A percentile compares a stretch with the other conserved stretches of the same genome.
Evolutionary conservation across 2,888 invertebrate species (phyloP).

Genomic region (Sesamia inferens): DNA sequence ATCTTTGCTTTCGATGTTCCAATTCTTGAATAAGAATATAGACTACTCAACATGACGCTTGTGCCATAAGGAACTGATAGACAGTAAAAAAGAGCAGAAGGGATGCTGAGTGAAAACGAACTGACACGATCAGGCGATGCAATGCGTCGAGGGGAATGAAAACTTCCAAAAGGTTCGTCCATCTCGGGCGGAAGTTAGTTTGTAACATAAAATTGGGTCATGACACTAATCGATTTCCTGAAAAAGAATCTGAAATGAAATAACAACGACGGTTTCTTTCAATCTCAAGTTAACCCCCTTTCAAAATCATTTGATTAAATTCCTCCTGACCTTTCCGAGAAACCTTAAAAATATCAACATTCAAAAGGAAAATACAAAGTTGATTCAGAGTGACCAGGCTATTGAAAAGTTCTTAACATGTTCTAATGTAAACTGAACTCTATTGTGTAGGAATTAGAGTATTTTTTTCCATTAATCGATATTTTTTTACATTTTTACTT

Average conservation of each 20-base stretch:
- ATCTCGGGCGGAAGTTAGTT: not conserved
- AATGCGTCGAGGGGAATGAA: not conserved
- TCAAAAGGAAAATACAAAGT: not conserved
- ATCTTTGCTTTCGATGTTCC: not conserved
- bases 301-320: not conserved
- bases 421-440: no score
- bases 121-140: not conserved
- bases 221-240: not conserved
- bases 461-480: no score
- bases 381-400: not conserved
- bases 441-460: no score
- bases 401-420: no score
- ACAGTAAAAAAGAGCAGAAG: not conserved
- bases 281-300: constrained; percentile 9
- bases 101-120: not conserved
- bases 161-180: not conserved
- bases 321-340: not conserved
- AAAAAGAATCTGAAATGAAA: not conserved
- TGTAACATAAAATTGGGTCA: not conserved
- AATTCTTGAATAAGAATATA: not conserved
- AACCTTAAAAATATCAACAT: constrained; percentile 6
- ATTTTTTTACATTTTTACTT: not conserved
- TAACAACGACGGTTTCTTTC: not conserved
- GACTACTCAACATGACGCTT: not conserved
- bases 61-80: not conserved